Evolutionary conservation across 2,888 invertebrate genomes (phyloP), one percentile per base, ranked within the genome.

Genomic region (Sarcophaga variegata): DNA sequence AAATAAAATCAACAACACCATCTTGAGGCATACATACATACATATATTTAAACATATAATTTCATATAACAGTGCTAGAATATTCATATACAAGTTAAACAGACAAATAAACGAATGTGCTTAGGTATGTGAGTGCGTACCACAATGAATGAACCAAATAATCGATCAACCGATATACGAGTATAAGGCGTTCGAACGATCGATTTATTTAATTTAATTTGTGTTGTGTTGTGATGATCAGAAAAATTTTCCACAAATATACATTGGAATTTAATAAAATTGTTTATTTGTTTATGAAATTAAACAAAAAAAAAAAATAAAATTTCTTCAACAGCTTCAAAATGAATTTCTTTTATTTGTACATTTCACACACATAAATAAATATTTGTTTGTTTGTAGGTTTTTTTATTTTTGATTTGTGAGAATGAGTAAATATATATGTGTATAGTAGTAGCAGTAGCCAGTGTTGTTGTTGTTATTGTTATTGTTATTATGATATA

Each of bases 221-320:
- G 10, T 37, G 10, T 54, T 54, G 17, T 14, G 4, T 54, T 25
- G 63, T 63, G 17, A 49, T 63, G 63, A 64, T 76, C 8, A n/a
- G 27, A n/a, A 76, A 76, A 76, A 66, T 17, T 76, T 76, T 76
- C 64, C 75, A 76, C 27, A 8, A 64, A 54, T 76, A 49, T 49
- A 27, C 63, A 54, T 49, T 49, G 17, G 54, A 14, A 54, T 54
- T 54, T 17, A 54, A 54, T 70, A 70, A 70, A 22, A 49, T 49
- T 76, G 54, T 76, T 64, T 76, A 76, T 76, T 76, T 76, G 47
- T 54, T 64, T 64, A 76, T 25, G 2, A 75, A 75, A 75, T 64
- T 49, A 12, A 54, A 54, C 0, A 54, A 14, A 12, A 54, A 54
- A 54, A 54, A 3, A 49, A 49, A 49, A 14, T 0, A 49, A 47